Conservation (phyloP, 1,140 invertebrate species). For the Drosophila neocordata region DNA sequence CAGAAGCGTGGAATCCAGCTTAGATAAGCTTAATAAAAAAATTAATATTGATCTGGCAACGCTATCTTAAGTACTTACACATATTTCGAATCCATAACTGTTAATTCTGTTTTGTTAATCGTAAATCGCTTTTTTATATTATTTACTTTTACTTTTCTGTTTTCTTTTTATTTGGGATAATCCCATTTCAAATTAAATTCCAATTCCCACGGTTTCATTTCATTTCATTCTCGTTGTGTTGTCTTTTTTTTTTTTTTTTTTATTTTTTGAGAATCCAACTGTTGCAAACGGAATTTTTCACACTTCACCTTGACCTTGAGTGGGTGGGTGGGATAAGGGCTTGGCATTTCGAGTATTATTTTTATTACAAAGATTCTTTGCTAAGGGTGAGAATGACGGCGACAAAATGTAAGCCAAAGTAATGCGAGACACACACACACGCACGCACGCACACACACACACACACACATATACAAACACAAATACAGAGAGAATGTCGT, state of each 20-base stretch:
- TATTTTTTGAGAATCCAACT: background rate
- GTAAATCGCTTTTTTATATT: background rate
- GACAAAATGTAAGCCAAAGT: constrained; percentile 35
- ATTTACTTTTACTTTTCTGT: background rate
- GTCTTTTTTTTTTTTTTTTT: background rate
- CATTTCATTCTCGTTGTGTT: background rate
- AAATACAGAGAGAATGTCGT: background rate
- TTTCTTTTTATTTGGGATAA: background rate
- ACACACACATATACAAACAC: background rate
- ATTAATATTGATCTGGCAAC: too few relatives aligned
- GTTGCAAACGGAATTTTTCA: constrained; percentile 19
- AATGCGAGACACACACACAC: constrained; percentile 45
- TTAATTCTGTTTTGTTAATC: background rate
- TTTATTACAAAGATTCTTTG: constrained; percentile 44
- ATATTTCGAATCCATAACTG: background rate
- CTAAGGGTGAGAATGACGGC: constrained; percentile 27
- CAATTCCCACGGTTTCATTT: background rate
- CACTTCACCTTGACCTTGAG: constrained; percentile 64
- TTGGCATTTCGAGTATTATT: constrained; percentile 58
- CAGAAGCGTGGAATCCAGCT: too few relatives aligned
- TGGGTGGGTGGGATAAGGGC: background rate
- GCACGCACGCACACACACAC: constrained; percentile 15
- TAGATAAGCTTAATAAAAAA: too few relatives aligned
- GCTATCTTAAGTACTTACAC: background rate
- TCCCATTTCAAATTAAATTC: constrained; percentile 8